phyloP scores from a whole-genome alignment of 2,888 invertebrate genomes.

The Leptinotarsa tumamoca region DNA sequence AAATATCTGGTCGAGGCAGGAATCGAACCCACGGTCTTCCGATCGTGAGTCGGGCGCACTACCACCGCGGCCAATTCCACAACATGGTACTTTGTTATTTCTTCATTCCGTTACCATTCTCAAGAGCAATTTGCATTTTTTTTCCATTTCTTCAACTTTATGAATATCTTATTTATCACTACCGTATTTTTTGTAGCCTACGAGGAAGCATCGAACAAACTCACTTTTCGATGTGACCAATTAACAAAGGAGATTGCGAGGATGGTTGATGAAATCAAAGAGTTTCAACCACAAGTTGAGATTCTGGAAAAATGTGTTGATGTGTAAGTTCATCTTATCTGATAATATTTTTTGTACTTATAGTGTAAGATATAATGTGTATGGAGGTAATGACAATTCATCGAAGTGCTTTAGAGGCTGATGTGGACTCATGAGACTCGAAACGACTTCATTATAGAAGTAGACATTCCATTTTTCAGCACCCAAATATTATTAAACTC shows the following conservation, averaged over 20 bases:
- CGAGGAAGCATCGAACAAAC: constrained; percentile 32
- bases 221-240: constrained; percentile 29
- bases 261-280: constrained; percentile 33
- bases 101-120: too few species aligned
- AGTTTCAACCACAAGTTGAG: constrained; percentile 28
- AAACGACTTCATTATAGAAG: too few species aligned
- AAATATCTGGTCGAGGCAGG: too few species aligned
- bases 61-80: too few species aligned
- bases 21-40: too few species aligned
- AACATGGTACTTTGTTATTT: too few species aligned
- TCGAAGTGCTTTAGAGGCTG: background rate
- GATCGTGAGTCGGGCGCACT: too few species aligned
- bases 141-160: background rate
- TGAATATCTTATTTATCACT: too few species aligned
- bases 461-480: background rate
- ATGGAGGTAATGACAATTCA: background rate
- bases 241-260: constrained; percentile 30
- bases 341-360: background rate
- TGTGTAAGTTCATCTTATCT: constrained; percentile 31
- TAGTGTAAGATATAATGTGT: too few species aligned
- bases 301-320: constrained; percentile 30
- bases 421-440: background rate
- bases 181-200: constrained; percentile 30
- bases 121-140: background rate
- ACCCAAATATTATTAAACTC: too few species aligned